phyloP scores from a whole-genome alignment of 2,113 vertebrate genomes.

The Channa argus region DNA sequence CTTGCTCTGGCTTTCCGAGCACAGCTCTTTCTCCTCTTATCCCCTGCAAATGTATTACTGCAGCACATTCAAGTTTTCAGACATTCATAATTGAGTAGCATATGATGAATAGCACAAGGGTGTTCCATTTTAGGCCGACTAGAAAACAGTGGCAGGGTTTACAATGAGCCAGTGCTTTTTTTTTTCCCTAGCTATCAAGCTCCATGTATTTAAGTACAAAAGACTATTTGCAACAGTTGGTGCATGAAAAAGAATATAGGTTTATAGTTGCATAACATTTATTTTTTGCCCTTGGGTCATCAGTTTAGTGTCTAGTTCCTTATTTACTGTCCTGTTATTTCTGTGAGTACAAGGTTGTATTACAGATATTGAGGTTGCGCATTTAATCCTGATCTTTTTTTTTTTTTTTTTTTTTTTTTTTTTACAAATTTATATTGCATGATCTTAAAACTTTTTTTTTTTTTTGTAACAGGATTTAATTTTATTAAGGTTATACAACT shows the following conservation, averaged over 20 bases:
- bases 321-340: neutral
- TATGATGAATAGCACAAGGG: slow-evolving; percentile 78
- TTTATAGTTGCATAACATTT: neutral
- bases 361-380: too few species aligned
- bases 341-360: neutral
- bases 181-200: slow-evolving; percentile 43
- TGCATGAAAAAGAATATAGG: neutral
- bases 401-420: too few species aligned
- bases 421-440: too few species aligned
- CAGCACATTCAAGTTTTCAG: slow-evolving; percentile 74
- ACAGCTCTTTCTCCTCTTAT: slow-evolving; percentile 45
- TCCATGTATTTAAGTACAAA: slow-evolving; percentile 43
- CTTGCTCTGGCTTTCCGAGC: slow-evolving; percentile 48
- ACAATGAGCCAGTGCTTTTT: slow-evolving; percentile 49
- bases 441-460: too few species aligned
- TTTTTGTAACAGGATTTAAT: too few species aligned
- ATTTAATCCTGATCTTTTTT: too few species aligned
- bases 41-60: slow-evolving; percentile 76
- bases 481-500: too few species aligned
- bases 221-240: slow-evolving; percentile 34
- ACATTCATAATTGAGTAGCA: slow-evolving; percentile 82
- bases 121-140: slow-evolving; percentile 77
- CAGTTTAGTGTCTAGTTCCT: neutral
- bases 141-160: slow-evolving; percentile 57
- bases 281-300: neutral